These are phyloP conservation scores for Trachythela sp. DNA, from an alignment of 64 coral and sea anemone genomes.

Conservation along the genomic window DNA sequence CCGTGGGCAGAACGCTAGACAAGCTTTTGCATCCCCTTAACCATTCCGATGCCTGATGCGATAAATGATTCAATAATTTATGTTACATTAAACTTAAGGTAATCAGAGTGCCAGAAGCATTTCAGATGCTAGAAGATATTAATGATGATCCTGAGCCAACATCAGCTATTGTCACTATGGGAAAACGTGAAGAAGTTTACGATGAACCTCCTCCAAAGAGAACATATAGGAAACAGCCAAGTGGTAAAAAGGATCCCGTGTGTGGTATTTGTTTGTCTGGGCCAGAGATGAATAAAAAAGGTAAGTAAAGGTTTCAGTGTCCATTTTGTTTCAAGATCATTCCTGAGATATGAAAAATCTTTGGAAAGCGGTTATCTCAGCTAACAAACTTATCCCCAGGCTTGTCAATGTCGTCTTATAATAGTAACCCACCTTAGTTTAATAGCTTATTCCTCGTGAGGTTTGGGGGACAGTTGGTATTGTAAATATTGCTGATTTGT, in stretches of 20 bases:
- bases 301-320: neutral
- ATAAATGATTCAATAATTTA: too few species aligned
- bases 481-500: too few species aligned
- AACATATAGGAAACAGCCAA: conserved; percentile 43
- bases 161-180: conserved; percentile 31
- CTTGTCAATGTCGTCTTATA: too few species aligned
- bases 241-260: conserved; percentile 64
- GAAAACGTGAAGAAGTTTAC: conserved; percentile 60
- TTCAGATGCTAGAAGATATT: neutral
- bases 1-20: too few species aligned
- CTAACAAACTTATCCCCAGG: too few species aligned
- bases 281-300: conserved; percentile 78
- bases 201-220: conserved; percentile 61
- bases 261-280: conserved; percentile 96
- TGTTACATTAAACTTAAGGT: neutral
- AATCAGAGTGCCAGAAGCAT: conserved; percentile 3
- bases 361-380: too few species aligned
- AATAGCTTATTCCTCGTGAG: too few species aligned
- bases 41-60: too few species aligned
- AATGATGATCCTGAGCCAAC: conserved; percentile 26
- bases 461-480: too few species aligned
- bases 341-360: too few species aligned
- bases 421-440: too few species aligned
- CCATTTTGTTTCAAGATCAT: neutral
- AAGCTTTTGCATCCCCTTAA: too few species aligned